Conservation (phyloP, 2,888 invertebrate genomes). For the Drosophila kambysellisi region DNA sequence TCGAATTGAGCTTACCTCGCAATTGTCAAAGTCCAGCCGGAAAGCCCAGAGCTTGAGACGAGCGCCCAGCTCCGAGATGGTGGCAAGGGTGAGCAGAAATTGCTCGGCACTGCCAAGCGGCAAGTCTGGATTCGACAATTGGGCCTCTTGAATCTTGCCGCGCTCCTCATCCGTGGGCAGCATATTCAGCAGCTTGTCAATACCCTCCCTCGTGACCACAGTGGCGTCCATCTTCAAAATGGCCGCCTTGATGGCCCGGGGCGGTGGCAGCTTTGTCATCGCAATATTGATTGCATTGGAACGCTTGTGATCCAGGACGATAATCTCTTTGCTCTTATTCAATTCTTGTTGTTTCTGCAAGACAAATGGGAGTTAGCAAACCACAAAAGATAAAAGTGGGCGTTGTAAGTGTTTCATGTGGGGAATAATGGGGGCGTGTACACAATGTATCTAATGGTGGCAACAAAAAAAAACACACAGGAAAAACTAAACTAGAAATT, state of each 20-base stretch:
- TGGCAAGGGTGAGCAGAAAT: slow-evolving; percentile 97
- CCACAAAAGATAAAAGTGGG: slow-evolving; percentile 3
- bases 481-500: slow-evolving; percentile 18
- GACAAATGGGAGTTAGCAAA: slow-evolving; percentile 5
- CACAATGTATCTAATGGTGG: slow-evolving; percentile 19
- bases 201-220: slow-evolving; percentile 98
- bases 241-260: slow-evolving; percentile 99
- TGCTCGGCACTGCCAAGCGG: slow-evolving; percentile 96
- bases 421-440: slow-evolving; percentile 8
- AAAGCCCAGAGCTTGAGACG: slow-evolving; percentile 98
- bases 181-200: slow-evolving; percentile 99
- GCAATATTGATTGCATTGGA: slow-evolving; percentile 99
- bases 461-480: slow-evolving; percentile 8
- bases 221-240: slow-evolving; percentile 99
- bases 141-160: slow-evolving; percentile 98
- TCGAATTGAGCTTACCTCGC: slow-evolving; percentile 89
- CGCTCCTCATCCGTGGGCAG: slow-evolving; percentile 98
- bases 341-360: slow-evolving; percentile 92
- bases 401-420: slow-evolving; percentile 8
- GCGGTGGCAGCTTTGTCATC: slow-evolving; percentile 99
- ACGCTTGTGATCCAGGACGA: slow-evolving; percentile 97
- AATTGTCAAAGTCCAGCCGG: slow-evolving; percentile 98
- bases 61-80: slow-evolving; percentile 97
- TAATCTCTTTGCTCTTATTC: slow-evolving; percentile 95
- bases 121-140: slow-evolving; percentile 84